Percentiles rank a stretch among this genome's conserved stretches.
Conservation (phyloP, 2,797 vertebrate genomes). For the Galaxias olidus region DNA sequence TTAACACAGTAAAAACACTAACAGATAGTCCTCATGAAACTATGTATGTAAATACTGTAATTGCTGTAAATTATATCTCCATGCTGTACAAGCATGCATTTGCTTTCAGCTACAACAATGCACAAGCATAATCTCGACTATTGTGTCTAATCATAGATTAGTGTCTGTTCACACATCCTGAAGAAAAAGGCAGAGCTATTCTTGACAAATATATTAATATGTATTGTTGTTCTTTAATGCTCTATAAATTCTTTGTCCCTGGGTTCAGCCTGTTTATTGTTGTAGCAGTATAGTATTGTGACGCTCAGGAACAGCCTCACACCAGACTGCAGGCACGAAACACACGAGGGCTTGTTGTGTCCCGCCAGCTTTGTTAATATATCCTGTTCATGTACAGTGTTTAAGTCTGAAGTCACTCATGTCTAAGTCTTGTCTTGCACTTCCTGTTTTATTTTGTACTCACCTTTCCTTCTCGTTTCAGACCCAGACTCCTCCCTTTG, state of each 20-base stretch:
- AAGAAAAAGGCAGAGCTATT: slow-evolving; percentile 38
- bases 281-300: neutral
- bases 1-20: neutral
- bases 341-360: too few species aligned
- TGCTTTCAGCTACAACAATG: slow-evolving; percentile 32
- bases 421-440: too few species aligned
- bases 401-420: too few species aligned
- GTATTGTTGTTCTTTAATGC: slow-evolving; percentile 25
- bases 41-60: slow-evolving; percentile 40
- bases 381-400: too few species aligned
- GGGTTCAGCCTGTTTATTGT: slow-evolving; percentile 23
- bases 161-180: slow-evolving; percentile 24
- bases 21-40: neutral
- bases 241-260: slow-evolving; percentile 5
- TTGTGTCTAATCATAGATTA: slow-evolving; percentile 45
- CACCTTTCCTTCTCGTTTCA: too few species aligned
- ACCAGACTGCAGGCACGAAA: too few species aligned
- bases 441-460: too few species aligned
- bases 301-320: too few species aligned
- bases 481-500: too few species aligned
- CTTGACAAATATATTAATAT: slow-evolving; percentile 38
- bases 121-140: slow-evolving; percentile 15
- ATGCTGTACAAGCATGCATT: slow-evolving; percentile 24
- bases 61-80: slow-evolving; percentile 33
- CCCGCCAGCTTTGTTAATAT: too few species aligned